Percentiles rank a stretch among this genome's conserved stretches.
Evolutionary conservation across 2,797 vertebrate genomes (phyloP).

Genomic region (Scolopax bukidnonensis): DNA sequence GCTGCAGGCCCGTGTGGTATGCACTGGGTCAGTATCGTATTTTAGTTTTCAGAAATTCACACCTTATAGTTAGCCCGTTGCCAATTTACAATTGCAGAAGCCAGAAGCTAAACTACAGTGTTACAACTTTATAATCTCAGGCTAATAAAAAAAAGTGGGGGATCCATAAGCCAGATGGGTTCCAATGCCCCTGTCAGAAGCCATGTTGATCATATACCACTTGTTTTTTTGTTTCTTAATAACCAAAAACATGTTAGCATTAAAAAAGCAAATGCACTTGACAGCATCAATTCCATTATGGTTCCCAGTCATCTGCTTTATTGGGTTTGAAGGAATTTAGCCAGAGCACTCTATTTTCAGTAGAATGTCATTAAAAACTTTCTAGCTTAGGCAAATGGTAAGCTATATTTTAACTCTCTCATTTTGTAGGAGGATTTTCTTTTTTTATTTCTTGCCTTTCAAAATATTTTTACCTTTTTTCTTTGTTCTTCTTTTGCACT

Average conservation of each 20-base stretch:
- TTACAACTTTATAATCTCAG: slow-evolving; percentile 72
- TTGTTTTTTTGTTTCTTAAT: slow-evolving; percentile 63
- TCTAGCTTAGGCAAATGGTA: slow-evolving; percentile 49
- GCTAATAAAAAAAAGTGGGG: slow-evolving; percentile 48
- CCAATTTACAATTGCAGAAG: slow-evolving; percentile 72
- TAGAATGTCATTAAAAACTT: slow-evolving; percentile 62
- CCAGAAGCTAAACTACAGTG: slow-evolving; percentile 71
- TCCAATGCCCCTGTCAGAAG: slow-evolving; percentile 67
- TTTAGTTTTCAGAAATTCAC: slow-evolving; percentile 71
- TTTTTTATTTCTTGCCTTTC: background rate
- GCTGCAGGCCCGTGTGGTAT: slow-evolving; percentile 48
- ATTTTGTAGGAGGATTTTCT: background rate
- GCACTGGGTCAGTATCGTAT: slow-evolving; percentile 10
- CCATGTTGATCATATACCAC: slow-evolving; percentile 31
- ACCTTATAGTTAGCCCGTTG: slow-evolving; percentile 67
- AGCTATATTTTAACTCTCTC: background rate
- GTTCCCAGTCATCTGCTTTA: slow-evolving; percentile 66
- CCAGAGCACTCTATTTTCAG: slow-evolving; percentile 44
- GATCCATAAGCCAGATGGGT: slow-evolving; percentile 72
- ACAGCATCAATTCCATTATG: slow-evolving; percentile 61
- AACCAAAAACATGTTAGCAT: slow-evolving; percentile 59
- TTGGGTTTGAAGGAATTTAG: slow-evolving; percentile 66
- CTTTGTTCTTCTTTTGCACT: background rate
- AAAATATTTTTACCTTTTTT: background rate
- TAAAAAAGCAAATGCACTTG: slow-evolving; percentile 66